Conservation (phyloP, 2,113 vertebrate species). For the Takifugu bimaculatus region DNA sequence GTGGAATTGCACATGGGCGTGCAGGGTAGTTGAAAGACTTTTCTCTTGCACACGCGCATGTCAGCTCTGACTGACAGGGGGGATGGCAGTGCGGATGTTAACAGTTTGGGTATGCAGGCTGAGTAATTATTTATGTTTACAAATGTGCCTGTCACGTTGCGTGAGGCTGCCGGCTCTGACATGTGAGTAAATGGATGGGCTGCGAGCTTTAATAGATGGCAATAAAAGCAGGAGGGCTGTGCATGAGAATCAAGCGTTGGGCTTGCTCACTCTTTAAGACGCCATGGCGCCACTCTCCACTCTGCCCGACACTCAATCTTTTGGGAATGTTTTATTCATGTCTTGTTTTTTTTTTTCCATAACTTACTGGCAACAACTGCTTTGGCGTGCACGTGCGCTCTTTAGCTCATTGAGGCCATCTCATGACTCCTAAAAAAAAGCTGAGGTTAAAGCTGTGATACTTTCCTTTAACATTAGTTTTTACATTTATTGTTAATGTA, state of each 20-base stretch:
- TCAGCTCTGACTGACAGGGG: constrained; percentile 10
- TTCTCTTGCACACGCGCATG: neutral
- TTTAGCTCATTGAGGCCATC: no score
- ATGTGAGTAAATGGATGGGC: constrained; percentile 46
- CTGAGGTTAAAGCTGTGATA: no score
- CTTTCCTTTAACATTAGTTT: no score
- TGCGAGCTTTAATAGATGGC: constrained; percentile 33
- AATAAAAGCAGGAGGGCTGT: constrained; percentile 20
- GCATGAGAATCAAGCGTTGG: constrained; percentile 26
- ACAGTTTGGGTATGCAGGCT: constrained; percentile 10
- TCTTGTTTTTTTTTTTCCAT: constrained; percentile 21
- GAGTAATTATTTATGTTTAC: constrained; percentile 57
- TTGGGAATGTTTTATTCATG: constrained; percentile 60
- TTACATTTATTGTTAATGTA: no score
- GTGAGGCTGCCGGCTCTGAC: constrained; percentile 31
- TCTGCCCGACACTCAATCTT: constrained; percentile 40
- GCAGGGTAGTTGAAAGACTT: no score
- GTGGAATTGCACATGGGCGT: no score
- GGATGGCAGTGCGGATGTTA: constrained; percentile 4
- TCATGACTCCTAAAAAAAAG: no score
- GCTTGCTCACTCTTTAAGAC: constrained; percentile 22
- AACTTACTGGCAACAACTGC: constrained; percentile 22
- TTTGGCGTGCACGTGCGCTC: neutral
- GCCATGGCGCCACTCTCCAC: constrained; percentile 20
- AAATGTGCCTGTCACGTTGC: constrained; percentile 49